Conservation (phyloP, 1,140 invertebrate species). For the Bombus affinis region DNA sequence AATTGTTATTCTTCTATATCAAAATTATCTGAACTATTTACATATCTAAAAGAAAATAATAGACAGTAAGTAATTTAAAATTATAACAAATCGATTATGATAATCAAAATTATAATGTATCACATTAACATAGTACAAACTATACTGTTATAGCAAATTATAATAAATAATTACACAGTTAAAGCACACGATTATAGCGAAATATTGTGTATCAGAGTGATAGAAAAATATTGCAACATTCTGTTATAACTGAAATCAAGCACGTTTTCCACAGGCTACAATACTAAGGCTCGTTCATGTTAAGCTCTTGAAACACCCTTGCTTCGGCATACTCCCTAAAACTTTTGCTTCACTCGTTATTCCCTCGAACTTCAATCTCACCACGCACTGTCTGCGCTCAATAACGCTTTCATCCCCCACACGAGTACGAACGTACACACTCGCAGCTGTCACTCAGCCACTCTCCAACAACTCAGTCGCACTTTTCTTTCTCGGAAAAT, state of each 20-base stretch:
- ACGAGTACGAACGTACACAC: not conserved
- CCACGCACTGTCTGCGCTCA: not conserved
- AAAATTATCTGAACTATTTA: not conserved
- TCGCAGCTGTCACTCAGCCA: not conserved
- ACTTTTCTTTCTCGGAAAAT: not conserved
- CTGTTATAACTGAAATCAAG: too few relatives aligned
- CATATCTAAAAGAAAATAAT: too few relatives aligned
- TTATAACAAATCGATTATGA: too few relatives aligned
- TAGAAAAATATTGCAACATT: not conserved
- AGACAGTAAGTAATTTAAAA: too few relatives aligned
- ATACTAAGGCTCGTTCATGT: not conserved
- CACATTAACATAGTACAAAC: too few relatives aligned
- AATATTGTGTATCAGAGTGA: not conserved
- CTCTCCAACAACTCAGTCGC: too few relatives aligned
- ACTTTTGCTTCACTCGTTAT: conserved; percentile 6
- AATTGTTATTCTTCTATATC: not conserved
- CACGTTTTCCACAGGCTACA: not conserved
- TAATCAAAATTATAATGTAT: too few relatives aligned
- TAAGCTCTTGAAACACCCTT: not conserved
- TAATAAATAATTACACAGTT: too few relatives aligned
- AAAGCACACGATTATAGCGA: too few relatives aligned
- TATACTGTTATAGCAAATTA: too few relatives aligned
- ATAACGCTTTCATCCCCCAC: not conserved
- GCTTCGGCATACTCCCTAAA: not conserved
- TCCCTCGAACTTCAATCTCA: conserved; percentile 1